Conservation (phyloP, 2,797 vertebrate genomes). For the Thaleichthys pacificus region DNA sequence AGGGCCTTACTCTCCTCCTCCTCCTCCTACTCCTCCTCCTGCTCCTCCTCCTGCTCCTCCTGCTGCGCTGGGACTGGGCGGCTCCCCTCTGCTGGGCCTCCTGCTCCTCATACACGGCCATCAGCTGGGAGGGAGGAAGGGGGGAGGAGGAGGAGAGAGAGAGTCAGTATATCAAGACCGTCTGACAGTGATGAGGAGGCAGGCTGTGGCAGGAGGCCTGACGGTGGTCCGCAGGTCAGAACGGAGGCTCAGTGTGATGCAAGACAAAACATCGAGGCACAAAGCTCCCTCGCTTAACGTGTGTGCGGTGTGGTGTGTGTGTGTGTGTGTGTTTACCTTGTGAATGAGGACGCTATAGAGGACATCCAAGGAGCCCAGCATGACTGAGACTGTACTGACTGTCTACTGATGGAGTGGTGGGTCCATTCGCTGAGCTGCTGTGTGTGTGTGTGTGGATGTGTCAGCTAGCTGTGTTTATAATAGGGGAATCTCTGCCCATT, state of each 20-base stretch:
- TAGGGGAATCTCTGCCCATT: slow-evolving; percentile 59
- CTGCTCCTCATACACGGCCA: slow-evolving; percentile 93
- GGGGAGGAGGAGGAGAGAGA: slow-evolving; percentile 9
- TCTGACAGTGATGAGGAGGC: not conserved
- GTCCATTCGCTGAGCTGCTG: slow-evolving; percentile 8
- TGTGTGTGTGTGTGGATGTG: slow-evolving; percentile 27
- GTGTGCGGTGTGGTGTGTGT: no score
- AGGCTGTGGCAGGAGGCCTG: not conserved
- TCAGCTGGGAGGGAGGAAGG: slow-evolving; percentile 74
- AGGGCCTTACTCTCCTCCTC: no score
- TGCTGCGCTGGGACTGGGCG: slow-evolving; percentile 30
- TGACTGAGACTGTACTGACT: slow-evolving; percentile 36
- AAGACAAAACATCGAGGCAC: not conserved
- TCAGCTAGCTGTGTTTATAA: slow-evolving; percentile 49
- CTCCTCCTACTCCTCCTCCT: no score
- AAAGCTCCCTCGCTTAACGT: not conserved
- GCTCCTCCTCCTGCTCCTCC: slow-evolving; percentile 82
- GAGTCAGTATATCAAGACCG: not conserved
- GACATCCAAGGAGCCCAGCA: slow-evolving; percentile 79
- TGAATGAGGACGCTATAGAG: slow-evolving; percentile 76
- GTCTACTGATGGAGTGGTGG: not conserved
- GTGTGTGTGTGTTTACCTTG: slow-evolving; percentile 65
- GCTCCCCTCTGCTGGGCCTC: slow-evolving; percentile 67
- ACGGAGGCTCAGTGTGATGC: no score
- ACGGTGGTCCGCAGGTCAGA: no score